Conservation (phyloP, 2,797 vertebrate species). For the Mionectes olivaceus region DNA sequence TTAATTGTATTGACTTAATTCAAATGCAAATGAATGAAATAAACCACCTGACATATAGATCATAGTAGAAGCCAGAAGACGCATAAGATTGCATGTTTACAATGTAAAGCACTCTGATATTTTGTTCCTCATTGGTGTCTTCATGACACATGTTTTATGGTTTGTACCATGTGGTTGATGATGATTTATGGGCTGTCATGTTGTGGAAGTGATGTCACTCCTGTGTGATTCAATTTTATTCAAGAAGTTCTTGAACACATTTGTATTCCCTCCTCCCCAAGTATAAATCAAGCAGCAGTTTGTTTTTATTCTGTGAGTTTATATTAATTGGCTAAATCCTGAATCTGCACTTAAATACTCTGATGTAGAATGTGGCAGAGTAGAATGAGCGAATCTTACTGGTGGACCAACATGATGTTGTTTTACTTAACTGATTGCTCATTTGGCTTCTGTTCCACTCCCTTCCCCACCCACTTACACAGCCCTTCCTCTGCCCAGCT, state of each 20-base stretch:
- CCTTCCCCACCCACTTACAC: background rate
- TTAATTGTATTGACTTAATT: conserved; percentile 22
- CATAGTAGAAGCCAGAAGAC: background rate
- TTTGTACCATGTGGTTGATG: conserved; percentile 19
- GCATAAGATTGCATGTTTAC: background rate
- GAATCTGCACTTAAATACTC: background rate
- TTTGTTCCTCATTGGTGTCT: conserved; percentile 9
- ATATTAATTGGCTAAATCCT: background rate
- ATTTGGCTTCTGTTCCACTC: background rate
- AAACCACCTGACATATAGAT: background rate
- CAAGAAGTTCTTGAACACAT: conserved; percentile 14
- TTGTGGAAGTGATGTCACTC: conserved; percentile 59
- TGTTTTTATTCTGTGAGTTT: conserved; percentile 3
- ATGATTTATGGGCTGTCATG: conserved; percentile 50
- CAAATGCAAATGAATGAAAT: conserved; percentile 30
- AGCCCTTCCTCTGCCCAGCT: conserved; percentile 6
- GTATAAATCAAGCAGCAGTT: conserved; percentile 8
- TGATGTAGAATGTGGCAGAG: background rate
- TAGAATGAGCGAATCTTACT: background rate
- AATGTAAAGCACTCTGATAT: background rate
- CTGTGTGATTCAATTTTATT: conserved; percentile 26
- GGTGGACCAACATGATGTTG: background rate
- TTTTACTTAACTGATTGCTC: conserved; percentile 12
- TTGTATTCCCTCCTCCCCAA: background rate
- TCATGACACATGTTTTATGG: conserved; percentile 27